Percentiles rank a stretch among this genome's conserved stretches.
These are phyloP conservation scores for Orgyia antiqua DNA, from an alignment of 2,888 invertebrate species.

Conservation along the genomic window DNA sequence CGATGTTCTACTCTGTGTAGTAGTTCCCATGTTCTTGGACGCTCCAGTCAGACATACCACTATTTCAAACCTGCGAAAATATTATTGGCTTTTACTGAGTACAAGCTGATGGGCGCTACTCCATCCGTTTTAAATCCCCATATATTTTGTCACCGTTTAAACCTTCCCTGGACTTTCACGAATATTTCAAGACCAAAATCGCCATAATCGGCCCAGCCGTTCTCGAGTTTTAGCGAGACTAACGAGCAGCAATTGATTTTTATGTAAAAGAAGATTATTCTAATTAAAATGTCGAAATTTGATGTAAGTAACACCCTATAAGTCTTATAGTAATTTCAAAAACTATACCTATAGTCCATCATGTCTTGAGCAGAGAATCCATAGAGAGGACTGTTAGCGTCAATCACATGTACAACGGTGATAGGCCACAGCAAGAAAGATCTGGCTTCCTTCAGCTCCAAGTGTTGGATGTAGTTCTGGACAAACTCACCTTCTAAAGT, in stretches of 20 bases:
- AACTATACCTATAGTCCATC: constrained; percentile 75
- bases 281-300: not conserved
- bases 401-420: constrained; percentile 90
- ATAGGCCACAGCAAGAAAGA: constrained; percentile 93
- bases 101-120: too few species aligned
- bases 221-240: too few species aligned
- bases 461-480: constrained; percentile 84
- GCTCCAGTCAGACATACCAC: constrained; percentile 90
- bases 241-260: too few species aligned
- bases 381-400: constrained; percentile 86
- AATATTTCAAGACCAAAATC: too few species aligned
- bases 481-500: constrained; percentile 84
- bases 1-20: constrained; percentile 85
- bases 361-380: constrained; percentile 88
- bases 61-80: constrained; percentile 81
- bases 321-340: too few species aligned
- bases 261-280: not conserved
- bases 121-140: too few species aligned
- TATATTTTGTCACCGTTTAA: too few species aligned
- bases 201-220: too few species aligned
- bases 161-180: too few species aligned
- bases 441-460: constrained; percentile 81
- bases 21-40: constrained; percentile 85
- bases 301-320: too few species aligned
- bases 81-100: too few species aligned